Conservation (phyloP, 2,113 vertebrate species). For the Menidia beryllina region DNA sequence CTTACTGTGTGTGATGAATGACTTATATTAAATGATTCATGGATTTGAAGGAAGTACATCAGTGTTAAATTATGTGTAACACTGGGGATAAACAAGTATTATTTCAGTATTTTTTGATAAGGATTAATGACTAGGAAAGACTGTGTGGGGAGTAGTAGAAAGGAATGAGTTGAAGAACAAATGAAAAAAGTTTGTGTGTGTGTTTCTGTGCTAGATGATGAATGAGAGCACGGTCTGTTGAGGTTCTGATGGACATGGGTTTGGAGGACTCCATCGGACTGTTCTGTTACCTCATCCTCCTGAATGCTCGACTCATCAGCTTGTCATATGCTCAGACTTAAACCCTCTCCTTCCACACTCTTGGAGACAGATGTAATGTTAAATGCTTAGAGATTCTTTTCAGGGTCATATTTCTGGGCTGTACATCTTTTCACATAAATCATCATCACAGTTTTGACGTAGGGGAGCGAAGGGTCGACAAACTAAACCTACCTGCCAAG, state of each 20-base stretch:
- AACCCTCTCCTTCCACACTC: slow-evolving; percentile 40
- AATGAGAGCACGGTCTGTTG: slow-evolving; percentile 68
- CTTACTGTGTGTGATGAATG: slow-evolving; percentile 13
- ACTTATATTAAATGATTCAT: slow-evolving; percentile 8
- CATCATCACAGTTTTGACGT: slow-evolving; percentile 73
- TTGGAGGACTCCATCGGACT: slow-evolving; percentile 60
- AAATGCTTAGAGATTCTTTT: slow-evolving; percentile 72
- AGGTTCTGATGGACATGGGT: slow-evolving; percentile 72
- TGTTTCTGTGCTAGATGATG: slow-evolving; percentile 56
- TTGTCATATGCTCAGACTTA: slow-evolving; percentile 47
- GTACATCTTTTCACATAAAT: slow-evolving; percentile 76
- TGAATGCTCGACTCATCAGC: slow-evolving; percentile 70
- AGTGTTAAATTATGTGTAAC: slow-evolving; percentile 11
- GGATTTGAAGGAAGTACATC: slow-evolving; percentile 12
- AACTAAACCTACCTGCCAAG: slow-evolving; percentile 66
- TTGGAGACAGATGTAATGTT: slow-evolving; percentile 71
- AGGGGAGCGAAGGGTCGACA: slow-evolving; percentile 56
- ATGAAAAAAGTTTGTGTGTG: slow-evolving; percentile 22
- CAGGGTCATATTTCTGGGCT: slow-evolving; percentile 73
- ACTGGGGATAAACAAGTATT: neutral
- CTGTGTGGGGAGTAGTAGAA: slow-evolving; percentile 12
- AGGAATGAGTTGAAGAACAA: slow-evolving; percentile 1
- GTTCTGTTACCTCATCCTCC: slow-evolving; percentile 74
- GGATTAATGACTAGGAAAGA: neutral
- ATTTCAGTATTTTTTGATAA: slow-evolving; percentile 10